Evolutionary conservation across 2,113 vertebrate genomes (phyloP), one percentile per base, ranked within the genome.

Genomic region (Ammodytes dubius): DNA sequence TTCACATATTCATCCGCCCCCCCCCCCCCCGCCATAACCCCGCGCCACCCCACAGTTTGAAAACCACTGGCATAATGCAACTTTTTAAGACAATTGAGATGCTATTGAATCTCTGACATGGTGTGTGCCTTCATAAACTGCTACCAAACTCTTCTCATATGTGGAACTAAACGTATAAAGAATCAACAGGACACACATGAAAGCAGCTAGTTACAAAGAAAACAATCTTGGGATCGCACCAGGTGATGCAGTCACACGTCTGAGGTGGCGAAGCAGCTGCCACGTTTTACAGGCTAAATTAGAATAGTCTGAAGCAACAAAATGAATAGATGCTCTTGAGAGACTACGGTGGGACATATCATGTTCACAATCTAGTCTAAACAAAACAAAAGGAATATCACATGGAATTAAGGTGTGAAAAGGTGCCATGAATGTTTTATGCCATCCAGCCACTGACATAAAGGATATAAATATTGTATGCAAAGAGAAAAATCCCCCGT

Each of bases 401-500:
- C 65, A 92, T 91, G 87, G 87, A 94, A 91, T 89, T 90, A 92
- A 87, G 93, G 88, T 85, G 84, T 79, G 86, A 92, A 90, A 91
- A 91, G 88, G 85, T 92, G 85, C 39, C 88, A 83, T 87, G 75
- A 89, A 93, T 89, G 84, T 92, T 94, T 94, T 69, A 93, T 81
- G 82, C 67, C 90, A 90, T 84, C 84, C 78, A 91, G 91, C 86
- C 92, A 81, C 85, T 88, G 88, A 93, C 90, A 91, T 91, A 92
- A 94, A 94, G 87, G 78, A 74, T 84, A 92, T 94, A 92, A 94
- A 94, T 94, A 94, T 93, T 94, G 91, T 78, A 94, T 94, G 93
- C 81, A 87, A 88, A 91, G 89, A 90, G 91, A 89, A 87, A 85
- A 92, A 87, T 82, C 76, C 57, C 68, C 79, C 47, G 86, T 95